phyloP scores from a whole-genome alignment of 1,140 invertebrate genomes.

The Drosophila varians region DNA sequence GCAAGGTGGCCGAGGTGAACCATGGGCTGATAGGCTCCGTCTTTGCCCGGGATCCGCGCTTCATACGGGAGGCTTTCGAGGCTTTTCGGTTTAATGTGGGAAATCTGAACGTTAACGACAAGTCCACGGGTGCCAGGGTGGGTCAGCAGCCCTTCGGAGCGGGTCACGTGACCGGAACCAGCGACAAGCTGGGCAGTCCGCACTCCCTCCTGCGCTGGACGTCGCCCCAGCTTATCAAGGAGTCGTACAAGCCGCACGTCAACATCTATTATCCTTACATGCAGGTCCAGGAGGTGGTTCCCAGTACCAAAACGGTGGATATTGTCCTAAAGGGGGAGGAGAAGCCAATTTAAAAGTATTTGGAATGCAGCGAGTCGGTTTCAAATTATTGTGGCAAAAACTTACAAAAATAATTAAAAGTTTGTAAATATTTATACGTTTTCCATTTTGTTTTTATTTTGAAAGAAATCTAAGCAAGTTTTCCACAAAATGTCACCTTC shows the following conservation, averaged over 20 bases:
- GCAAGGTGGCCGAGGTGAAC: conserved; percentile 87
- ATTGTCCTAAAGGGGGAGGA: not conserved
- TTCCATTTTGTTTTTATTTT: not conserved
- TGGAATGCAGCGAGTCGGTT: not conserved
- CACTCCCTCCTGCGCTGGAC: conserved; percentile 96
- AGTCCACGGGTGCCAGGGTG: conserved; percentile 98
- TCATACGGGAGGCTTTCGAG: conserved; percentile 90
- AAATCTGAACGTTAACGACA: conserved; percentile 99
- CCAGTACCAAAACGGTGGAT: not conserved
- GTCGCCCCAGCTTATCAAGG: conserved; percentile 96
- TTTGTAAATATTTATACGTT: not conserved
- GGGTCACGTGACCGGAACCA: conserved; percentile 96
- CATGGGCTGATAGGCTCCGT: conserved; percentile 97
- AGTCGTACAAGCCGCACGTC: conserved; percentile 92
- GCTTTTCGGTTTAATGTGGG: conserved; percentile 93
- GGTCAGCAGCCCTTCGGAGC: conserved; percentile 99
- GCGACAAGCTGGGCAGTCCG: conserved; percentile 99
- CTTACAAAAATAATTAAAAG: not conserved
- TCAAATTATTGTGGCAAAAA: not conserved
- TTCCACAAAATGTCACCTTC: not conserved
- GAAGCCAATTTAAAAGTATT: not conserved
- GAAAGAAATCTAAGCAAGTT: not conserved
- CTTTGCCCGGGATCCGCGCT: conserved; percentile 93
- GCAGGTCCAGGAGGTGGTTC: conserved; percentile 76
- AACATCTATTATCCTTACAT: conserved; percentile 97